Evolutionary conservation across 2,888 invertebrate genomes (phyloP), one percentile per base, ranked within the genome.

Genomic region (Opisthograptis luteolata): DNA sequence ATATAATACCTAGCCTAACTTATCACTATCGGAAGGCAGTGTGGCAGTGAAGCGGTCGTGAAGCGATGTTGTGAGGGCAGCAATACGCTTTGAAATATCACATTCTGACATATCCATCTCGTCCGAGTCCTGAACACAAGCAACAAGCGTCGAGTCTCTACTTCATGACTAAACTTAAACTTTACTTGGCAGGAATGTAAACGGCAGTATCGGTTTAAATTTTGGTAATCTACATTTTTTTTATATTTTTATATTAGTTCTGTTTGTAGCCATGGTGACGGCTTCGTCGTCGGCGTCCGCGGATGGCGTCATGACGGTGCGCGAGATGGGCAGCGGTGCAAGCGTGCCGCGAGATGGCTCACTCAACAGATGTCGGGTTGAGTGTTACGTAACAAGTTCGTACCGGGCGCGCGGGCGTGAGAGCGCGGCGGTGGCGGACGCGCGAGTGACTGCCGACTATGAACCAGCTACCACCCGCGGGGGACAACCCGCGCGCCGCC

Each of bases 291-390:
- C 61, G 57, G 64, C 43, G 66, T 66, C 70, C 76, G 68, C 73
- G 72, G 62, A 63, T 67, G 69, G 65, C 68, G 64, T 64, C 84
- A 83, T 85, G 81, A 60, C 76, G 68, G 79, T 79, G 85, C 78
- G 75, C 79, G 77, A 55, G 64, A 77, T 81, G 81, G 75, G 64
- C 70, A 77, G 86, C 82, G 75, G 84, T 84, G 81, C 60, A 87
- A 87, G 87, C 87, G 87, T 84, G 85, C 66, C 79, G 79, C 79
- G 76, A 70, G 75, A 35, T 66, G 69, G 63, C 67, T 67, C 79
- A 78, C 84, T 86, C 87, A 87, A 88, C 88, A 87, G 87, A 83
- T 87, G 87, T 76, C 78, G 83, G 71, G 71, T 73, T 73, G 63
- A 45, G 57, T 66, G 79, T 87, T 87, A 86, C 85, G 87, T 84